phyloP scores from a whole-genome alignment of 2,113 vertebrate species.

The Erinaceus europaeus region DNA sequence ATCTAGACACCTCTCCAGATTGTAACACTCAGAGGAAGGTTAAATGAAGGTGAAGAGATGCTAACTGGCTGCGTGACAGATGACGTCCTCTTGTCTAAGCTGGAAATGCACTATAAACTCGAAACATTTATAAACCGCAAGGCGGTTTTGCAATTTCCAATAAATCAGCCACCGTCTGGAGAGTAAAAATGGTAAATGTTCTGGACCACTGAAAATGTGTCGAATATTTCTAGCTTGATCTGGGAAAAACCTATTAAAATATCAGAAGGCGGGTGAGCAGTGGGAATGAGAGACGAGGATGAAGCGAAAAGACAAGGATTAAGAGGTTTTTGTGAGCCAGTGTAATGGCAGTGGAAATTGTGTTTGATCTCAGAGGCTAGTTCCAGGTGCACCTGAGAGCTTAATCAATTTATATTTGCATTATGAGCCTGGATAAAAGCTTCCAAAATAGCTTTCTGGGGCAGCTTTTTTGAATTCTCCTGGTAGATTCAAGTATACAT shows the following conservation, averaged over 20 bases:
- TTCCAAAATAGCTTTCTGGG: background rate
- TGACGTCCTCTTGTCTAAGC: background rate
- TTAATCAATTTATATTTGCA: background rate
- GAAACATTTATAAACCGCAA: conserved; percentile 60
- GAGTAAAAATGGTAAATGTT: conserved; percentile 19
- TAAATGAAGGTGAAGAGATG: conserved; percentile 18
- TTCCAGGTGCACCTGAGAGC: background rate
- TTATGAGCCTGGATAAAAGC: background rate
- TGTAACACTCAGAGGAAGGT: background rate
- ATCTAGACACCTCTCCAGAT: background rate
- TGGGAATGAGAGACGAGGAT: background rate
- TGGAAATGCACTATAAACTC: conserved; percentile 51
- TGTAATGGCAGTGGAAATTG: rapidly evolving
- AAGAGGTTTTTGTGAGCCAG: background rate
- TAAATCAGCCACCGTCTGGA: conserved; percentile 46
- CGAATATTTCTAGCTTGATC: conserved; percentile 8
- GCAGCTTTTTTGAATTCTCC: background rate
- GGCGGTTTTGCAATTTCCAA: conserved; percentile 10
- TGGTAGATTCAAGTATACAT: background rate
- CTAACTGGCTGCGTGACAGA: background rate
- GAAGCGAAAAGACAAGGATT: background rate
- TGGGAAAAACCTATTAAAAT: conserved; percentile 61
- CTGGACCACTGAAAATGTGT: background rate
- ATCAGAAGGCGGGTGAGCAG: background rate
- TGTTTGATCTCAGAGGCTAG: background rate